Evolutionary conservation across 2,113 vertebrate genomes (phyloP).

Genomic region (Myiagra hebetior): DNA sequence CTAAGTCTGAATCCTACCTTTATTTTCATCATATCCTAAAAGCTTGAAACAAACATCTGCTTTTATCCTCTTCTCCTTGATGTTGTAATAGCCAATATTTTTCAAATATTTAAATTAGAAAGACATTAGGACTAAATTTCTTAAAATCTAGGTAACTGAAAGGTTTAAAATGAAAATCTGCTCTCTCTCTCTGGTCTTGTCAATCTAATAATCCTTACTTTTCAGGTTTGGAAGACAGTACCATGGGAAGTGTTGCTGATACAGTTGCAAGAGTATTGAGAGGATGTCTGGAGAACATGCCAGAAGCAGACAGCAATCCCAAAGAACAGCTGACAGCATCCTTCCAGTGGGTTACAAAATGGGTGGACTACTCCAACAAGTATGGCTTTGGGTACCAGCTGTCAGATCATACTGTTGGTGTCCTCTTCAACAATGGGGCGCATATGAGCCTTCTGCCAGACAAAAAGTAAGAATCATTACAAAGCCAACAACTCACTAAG

Average conservation of each 20-base stretch:
- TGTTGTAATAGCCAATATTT: not conserved
- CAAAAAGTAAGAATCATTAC: conserved; percentile 82
- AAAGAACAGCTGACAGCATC: conserved; percentile 80
- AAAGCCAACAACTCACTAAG: not conserved
- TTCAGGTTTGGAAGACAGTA: conserved; percentile 91
- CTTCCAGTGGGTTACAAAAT: conserved; percentile 98
- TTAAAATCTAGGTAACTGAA: not conserved
- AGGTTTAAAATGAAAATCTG: not conserved
- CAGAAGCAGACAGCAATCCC: conserved; percentile 85
- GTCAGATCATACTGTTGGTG: conserved; percentile 94
- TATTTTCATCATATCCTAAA: not conserved
- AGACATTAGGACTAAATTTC: not conserved
- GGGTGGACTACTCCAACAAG: conserved; percentile 99
- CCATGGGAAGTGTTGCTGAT: conserved; percentile 90
- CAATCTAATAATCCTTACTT: not conserved
- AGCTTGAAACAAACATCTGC: not conserved
- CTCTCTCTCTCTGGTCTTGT: not conserved
- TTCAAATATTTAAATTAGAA: not conserved
- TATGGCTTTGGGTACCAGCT: conserved; percentile 98
- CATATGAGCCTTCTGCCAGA: conserved; percentile 98
- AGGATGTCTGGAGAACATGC: conserved; percentile 93
- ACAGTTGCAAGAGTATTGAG: conserved; percentile 88
- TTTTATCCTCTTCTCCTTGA: not conserved
- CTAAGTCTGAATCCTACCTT: not conserved
- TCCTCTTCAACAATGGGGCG: conserved; percentile 96